Base-by-base conservation (phyloP, 2,113 vertebrate species). In the Equus przewalskii region DNA sequence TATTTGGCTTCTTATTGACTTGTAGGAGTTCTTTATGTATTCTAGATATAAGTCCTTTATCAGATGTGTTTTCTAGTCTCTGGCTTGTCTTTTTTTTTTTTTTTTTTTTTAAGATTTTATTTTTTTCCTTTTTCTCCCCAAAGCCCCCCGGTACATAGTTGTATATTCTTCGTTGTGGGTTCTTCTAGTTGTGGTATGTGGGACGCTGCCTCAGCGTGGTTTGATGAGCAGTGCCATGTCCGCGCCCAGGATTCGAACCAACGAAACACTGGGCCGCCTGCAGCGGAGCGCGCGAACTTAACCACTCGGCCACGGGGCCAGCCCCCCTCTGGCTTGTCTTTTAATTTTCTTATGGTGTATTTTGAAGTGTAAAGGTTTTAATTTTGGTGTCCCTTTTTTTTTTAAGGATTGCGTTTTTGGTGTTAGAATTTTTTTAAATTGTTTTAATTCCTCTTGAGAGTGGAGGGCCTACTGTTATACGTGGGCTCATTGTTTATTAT, bases 1-100 rank as follows among this genome's bases (percentile, higher is more conserved):
- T 95, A 69, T 78, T 97, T 89, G 64, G 44, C 49, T 83, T 70
- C 49, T 83, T 70, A 28, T 8, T 82, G 56, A 69, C 30, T 97
- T 70, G 46, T 69, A 92, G 60, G 44, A 83, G 46, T 91, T 95
- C 81, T 88, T 79, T 51, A 49, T 95, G 4, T 75, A 46, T 82
- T 91, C 28, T 41, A 46, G 82, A 46, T 94, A 67, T 0, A 84
- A 36, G 14, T 89, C 18, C 13, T 92, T 94, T 94, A 51, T 92
- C 41, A 89, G 33, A 62, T 91, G 15, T 46, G 2, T 92, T 85
- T 95, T 90, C 8, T 65, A 69, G 30, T 80, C 21, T 83, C 14
- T 89, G 64, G 26, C 54, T 88, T 94, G 64, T 86, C 85, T 85
- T 97, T 92, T 79, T 36, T 36, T 36, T 36, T 36, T 36, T 36